phyloP scores from a whole-genome alignment of 2,888 invertebrate species.

The Polylopha cassiicola region DNA sequence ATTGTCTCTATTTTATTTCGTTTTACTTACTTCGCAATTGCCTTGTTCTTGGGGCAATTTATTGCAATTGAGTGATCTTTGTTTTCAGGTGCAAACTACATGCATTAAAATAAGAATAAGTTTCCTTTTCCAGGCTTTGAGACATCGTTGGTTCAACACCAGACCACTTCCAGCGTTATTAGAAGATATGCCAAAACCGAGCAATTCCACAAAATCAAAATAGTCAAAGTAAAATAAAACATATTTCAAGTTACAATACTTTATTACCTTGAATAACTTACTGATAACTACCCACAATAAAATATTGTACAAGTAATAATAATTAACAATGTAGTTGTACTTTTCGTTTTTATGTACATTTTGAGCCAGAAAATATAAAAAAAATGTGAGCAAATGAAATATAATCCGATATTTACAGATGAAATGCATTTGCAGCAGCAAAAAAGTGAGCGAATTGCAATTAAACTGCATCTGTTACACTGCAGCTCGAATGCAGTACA shows the following conservation, averaged over 20 bases:
- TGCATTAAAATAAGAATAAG: not conserved
- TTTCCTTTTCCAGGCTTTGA: constrained; percentile 79
- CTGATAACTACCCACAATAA: constrained; percentile 32
- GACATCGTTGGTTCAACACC: constrained; percentile 83
- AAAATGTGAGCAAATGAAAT: constrained; percentile 5
- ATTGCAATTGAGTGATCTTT: not conserved
- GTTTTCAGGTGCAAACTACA: not conserved
- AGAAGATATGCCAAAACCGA: constrained; percentile 83
- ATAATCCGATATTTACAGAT: too few relatives aligned
- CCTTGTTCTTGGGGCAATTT: too few relatives aligned
- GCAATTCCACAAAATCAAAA: constrained; percentile 40
- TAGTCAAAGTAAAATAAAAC: constrained; percentile 27
- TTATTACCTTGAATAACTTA: constrained; percentile 42
- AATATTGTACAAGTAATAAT: constrained; percentile 42
- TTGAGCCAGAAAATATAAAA: constrained; percentile 41
- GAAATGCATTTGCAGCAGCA: too few relatives aligned
- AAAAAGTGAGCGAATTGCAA: too few relatives aligned
- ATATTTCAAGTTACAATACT: constrained; percentile 37
- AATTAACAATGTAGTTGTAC: constrained; percentile 56
- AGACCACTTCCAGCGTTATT: constrained; percentile 81
- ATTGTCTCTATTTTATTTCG: too few relatives aligned
- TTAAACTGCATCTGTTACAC: too few relatives aligned
- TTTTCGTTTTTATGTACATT: constrained; percentile 46
- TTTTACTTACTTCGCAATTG: too few relatives aligned
- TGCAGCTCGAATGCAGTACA: too few relatives aligned